A percentile compares a stretch with the other conserved stretches of the same genome.
Evolutionary conservation across 2,888 invertebrate species (phyloP).

Genomic region (Acholoe squamosa): DNA sequence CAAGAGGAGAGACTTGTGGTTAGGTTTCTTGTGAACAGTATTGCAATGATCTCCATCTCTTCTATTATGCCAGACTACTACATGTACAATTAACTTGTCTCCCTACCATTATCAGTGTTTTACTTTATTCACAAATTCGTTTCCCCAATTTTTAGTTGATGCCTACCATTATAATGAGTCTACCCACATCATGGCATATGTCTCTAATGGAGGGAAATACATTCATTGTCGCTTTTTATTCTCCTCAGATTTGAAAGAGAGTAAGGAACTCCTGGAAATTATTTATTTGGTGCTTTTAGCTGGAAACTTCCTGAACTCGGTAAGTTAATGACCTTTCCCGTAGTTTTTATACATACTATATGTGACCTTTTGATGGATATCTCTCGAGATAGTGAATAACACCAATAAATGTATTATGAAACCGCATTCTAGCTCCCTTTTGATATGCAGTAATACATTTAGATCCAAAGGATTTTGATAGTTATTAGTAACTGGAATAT

Average conservation of each 20-base stretch:
- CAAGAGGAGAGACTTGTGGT: not conserved
- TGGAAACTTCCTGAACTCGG: constrained; percentile 87
- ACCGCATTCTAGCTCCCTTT: too few species aligned
- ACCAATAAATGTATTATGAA: too few species aligned
- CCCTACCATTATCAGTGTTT: too few species aligned
- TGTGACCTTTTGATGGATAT: not conserved
- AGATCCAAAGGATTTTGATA: too few species aligned
- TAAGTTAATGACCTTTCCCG: constrained; percentile 83
- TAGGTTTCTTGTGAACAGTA: not conserved
- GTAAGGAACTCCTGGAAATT: constrained; percentile 83
- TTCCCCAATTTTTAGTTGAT: too few species aligned
- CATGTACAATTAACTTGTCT: too few species aligned
- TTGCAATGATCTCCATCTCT: constrained; percentile 6
- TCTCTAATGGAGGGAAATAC: too few species aligned
- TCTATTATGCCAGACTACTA: not conserved
- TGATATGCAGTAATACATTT: not conserved
- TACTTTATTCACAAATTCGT: too few species aligned
- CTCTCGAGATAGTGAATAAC: too few species aligned
- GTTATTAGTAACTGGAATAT: too few species aligned
- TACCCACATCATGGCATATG: too few species aligned
- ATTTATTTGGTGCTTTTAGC: constrained; percentile 84
- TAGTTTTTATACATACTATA: not conserved
- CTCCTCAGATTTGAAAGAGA: constrained; percentile 82
- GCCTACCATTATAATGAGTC: too few species aligned
- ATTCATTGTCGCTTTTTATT: not conserved